phyloP scores from a whole-genome alignment of 1,140 invertebrate species.

The Polyergus mexicanus region DNA sequence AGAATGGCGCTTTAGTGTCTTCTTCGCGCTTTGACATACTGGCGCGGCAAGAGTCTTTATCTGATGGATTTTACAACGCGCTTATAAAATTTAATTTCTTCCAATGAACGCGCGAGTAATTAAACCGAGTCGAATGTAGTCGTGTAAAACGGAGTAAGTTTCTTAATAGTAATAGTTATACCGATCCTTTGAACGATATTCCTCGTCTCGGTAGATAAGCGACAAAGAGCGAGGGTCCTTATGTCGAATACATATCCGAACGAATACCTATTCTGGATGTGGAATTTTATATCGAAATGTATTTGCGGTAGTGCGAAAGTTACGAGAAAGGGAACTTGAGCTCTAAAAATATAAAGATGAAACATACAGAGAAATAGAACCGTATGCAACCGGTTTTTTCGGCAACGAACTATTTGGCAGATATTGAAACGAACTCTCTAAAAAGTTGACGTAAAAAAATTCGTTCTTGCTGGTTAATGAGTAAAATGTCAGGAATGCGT shows the following conservation, averaged over 20 bases:
- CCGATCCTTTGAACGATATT: slow-evolving; percentile 37
- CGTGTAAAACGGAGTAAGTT: slow-evolving; percentile 13
- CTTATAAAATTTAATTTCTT: slow-evolving; percentile 50
- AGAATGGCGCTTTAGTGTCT: not conserved
- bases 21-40: not conserved
- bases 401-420: not conserved
- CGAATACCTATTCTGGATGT: not conserved
- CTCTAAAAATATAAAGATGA: slow-evolving; percentile 16
- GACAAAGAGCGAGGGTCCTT: slow-evolving; percentile 8
- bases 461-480: not conserved
- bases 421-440: not conserved
- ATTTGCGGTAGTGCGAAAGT: slow-evolving; percentile 10
- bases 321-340: slow-evolving; percentile 16
- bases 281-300: slow-evolving; percentile 12
- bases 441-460: not conserved
- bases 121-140: slow-evolving; percentile 34
- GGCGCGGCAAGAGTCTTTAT: not conserved
- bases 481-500: not conserved
- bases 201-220: slow-evolving; percentile 21
- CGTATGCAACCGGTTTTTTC: not conserved
- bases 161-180: not conserved
- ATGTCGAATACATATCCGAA: not conserved
- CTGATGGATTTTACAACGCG: slow-evolving; percentile 1
- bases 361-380: not conserved
- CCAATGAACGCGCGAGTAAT: slow-evolving; percentile 37